These are phyloP conservation scores for Temnothorax nylanderi DNA, from an alignment of 1,140 invertebrate species.

Conservation along the genomic window DNA sequence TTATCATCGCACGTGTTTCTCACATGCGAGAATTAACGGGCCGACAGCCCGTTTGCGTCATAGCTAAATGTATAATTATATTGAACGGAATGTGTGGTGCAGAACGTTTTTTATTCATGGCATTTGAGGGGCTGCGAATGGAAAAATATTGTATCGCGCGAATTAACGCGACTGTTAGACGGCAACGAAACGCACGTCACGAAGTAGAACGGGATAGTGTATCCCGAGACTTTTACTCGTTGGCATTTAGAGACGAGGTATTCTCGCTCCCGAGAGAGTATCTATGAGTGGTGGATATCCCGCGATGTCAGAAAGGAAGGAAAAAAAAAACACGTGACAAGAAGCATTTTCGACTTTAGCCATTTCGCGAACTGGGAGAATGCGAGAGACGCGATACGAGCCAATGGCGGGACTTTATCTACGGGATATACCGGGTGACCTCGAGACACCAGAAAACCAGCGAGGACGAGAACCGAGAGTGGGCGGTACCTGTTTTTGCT, in stretches of 20 bases:
- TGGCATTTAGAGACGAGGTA: slow-evolving; percentile 40
- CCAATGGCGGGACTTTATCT: slow-evolving; percentile 50
- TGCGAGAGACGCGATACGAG: slow-evolving; percentile 28
- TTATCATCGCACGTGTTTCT: background rate
- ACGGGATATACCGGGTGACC: slow-evolving; percentile 76
- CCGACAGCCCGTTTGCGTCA: slow-evolving; percentile 11
- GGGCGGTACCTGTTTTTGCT: slow-evolving; percentile 74
- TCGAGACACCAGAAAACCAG: slow-evolving; percentile 76
- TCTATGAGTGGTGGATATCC: background rate
- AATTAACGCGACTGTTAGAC: slow-evolving; percentile 42
- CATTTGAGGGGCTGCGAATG: background rate
- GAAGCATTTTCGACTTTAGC: slow-evolving; percentile 28
- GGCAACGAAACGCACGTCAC: slow-evolving; percentile 21
- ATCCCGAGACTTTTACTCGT: slow-evolving; percentile 47
- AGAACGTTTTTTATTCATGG: slow-evolving; percentile 1
- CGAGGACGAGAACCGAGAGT: slow-evolving; percentile 73
- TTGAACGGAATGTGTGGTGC: background rate
- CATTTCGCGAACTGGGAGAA: slow-evolving; percentile 19
- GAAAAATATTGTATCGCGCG: slow-evolving; percentile 16
- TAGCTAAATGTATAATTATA: slow-evolving; percentile 24
- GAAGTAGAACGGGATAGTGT: slow-evolving; percentile 38
- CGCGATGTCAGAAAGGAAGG: background rate
- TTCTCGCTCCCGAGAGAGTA: background rate
- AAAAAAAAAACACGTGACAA: background rate
- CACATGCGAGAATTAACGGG: background rate